Conservation (phyloP, 30 jellyfish, hydroid and myxozoan genomes). For the Hydra vulgaris region DNA sequence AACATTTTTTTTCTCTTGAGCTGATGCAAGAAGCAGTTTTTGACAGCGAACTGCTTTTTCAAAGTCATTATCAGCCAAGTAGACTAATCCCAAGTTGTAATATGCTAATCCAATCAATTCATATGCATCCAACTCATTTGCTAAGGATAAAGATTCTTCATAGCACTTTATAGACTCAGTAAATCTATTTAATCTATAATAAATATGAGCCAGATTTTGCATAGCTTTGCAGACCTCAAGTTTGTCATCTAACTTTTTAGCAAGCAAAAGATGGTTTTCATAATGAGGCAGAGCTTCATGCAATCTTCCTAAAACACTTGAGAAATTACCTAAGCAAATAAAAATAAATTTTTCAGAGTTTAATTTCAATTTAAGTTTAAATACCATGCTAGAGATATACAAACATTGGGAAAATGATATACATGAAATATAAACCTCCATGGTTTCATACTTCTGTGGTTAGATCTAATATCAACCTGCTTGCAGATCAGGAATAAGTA, state of each 20-base stretch:
- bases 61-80: slow-evolving; percentile 49
- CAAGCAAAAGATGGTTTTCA: slow-evolving; percentile 47
- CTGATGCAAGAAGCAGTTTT: slow-evolving; percentile 54
- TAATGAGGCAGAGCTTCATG: slow-evolving; percentile 51
- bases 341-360: background rate
- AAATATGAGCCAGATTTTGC: slow-evolving; percentile 71
- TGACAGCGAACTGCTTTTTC: slow-evolving; percentile 81
- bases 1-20: slow-evolving; percentile 70
- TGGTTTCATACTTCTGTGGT: no score
- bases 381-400: no score
- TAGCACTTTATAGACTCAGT: slow-evolving; percentile 59
- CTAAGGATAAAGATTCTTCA: slow-evolving; percentile 58
- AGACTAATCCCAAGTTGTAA: slow-evolving; percentile 85
- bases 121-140: slow-evolving; percentile 47
- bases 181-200: slow-evolving; percentile 36
- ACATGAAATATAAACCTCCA: no score
- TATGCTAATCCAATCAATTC: slow-evolving; percentile 39
- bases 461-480: no score
- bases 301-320: slow-evolving; percentile 36
- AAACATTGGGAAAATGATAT: no score
- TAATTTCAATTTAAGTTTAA: no score
- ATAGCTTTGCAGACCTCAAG: slow-evolving; percentile 72
- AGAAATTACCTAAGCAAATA: slow-evolving; percentile 55
- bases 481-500: no score
- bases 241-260: slow-evolving; percentile 43